Evolutionary conservation across 2,797 vertebrate genomes (phyloP).

Genomic region (Cuculus canorus): DNA sequence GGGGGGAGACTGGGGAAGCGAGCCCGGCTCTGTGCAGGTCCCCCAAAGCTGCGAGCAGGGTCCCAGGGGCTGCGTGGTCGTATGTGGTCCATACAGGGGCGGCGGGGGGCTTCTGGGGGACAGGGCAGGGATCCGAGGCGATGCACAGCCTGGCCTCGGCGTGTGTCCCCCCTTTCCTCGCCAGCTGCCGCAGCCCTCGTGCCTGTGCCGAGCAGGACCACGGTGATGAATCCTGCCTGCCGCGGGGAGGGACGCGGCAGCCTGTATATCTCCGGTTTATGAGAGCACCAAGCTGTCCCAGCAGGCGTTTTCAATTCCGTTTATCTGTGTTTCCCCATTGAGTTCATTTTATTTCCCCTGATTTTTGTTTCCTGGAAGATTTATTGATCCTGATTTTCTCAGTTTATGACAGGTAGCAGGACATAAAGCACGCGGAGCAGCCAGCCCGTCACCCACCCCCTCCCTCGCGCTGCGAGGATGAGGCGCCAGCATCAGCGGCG

Average conservation of each 20-base stretch:
- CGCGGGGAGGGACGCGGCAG: background rate
- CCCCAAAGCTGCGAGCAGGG: background rate
- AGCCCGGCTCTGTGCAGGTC: background rate
- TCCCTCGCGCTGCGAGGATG: background rate
- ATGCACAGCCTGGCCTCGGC: background rate
- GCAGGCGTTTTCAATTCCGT: constrained; percentile 54
- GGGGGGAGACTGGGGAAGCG: background rate
- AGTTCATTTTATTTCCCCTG: constrained; percentile 57
- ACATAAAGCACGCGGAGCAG: constrained; percentile 31
- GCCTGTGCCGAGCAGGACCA: rapidly evolving
- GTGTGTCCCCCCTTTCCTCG: rapidly evolving
- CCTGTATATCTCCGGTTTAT: background rate
- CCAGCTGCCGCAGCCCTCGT: background rate
- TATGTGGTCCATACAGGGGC: background rate
- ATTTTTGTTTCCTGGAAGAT: constrained; percentile 66
- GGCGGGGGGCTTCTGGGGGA: background rate
- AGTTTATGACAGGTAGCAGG: constrained; percentile 61
- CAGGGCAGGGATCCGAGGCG: rapidly evolving
- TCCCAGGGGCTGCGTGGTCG: background rate
- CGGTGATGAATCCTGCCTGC: background rate
- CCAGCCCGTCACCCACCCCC: background rate
- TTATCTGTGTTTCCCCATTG: constrained; percentile 57
- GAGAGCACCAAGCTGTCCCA: constrained; percentile 44
- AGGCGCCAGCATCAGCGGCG: rapidly evolving
- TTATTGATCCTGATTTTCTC: constrained; percentile 51